Evolutionary conservation across 2,888 invertebrate species (phyloP).

Genomic region (Lepas anatifera): DNA sequence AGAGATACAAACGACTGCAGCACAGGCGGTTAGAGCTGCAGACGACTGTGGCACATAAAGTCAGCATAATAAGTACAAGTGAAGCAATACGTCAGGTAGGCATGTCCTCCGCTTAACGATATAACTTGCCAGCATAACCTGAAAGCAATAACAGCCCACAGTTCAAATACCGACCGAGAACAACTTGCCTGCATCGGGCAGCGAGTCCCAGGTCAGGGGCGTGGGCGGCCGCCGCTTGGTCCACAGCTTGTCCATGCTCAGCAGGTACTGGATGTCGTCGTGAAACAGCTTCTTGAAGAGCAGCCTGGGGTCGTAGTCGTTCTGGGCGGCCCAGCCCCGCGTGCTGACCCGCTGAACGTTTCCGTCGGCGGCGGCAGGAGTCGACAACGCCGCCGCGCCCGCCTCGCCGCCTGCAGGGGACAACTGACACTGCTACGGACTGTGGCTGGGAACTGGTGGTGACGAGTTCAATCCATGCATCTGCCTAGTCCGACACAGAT

Average conservation of each 20-base stretch:
- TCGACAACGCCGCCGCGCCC: neutral
- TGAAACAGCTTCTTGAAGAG: constrained; percentile 86
- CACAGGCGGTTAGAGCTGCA: too few species aligned
- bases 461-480: too few species aligned
- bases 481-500: too few species aligned
- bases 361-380: constrained; percentile 49
- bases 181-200: constrained; percentile 38
- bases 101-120: too few species aligned
- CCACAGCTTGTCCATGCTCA: constrained; percentile 94
- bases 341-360: constrained; percentile 55
- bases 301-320: constrained; percentile 66
- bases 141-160: neutral
- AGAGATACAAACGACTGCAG: too few species aligned
- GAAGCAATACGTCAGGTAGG: too few species aligned
- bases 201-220: constrained; percentile 57
- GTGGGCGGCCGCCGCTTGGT: constrained; percentile 72
- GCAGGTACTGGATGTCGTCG: constrained; percentile 86
- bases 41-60: too few species aligned
- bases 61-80: too few species aligned
- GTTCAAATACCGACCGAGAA: neutral
- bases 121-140: too few species aligned
- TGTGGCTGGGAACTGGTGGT: too few species aligned
- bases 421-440: too few species aligned
- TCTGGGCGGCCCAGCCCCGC: constrained; percentile 73
- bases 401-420: neutral